Conservation (phyloP, 2,888 invertebrate species). For the Dicycla oo region DNA sequence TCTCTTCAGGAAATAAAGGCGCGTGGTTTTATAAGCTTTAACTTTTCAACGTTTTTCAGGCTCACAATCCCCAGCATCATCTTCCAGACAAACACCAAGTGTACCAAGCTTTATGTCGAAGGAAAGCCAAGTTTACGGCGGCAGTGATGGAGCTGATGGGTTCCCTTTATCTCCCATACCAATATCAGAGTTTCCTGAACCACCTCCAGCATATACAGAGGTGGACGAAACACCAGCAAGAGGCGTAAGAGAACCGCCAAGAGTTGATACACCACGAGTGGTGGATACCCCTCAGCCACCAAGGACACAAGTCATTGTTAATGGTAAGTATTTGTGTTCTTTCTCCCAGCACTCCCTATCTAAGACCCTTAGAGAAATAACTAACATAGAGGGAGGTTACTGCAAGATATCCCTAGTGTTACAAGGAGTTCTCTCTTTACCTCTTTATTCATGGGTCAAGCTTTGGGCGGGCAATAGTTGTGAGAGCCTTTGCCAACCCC, state of each 20-base stretch:
- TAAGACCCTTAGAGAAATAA: slow-evolving; percentile 25
- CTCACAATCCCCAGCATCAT: slow-evolving; percentile 17
- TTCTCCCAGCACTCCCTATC: not conserved
- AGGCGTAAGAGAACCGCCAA: slow-evolving; percentile 4
- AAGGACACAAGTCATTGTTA: slow-evolving; percentile 76
- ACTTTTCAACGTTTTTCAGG: slow-evolving; percentile 38
- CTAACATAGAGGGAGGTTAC: slow-evolving; percentile 4
- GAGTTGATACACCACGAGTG: slow-evolving; percentile 9
- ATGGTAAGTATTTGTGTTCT: slow-evolving; percentile 17
- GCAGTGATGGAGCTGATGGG: slow-evolving; percentile 62
- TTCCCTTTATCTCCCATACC: slow-evolving; percentile 74
- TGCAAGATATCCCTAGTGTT: not conserved
- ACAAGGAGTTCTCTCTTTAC: not conserved
- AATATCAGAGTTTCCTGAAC: slow-evolving; percentile 76
- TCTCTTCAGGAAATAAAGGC: too few relatives aligned
- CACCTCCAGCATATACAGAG: slow-evolving; percentile 82
- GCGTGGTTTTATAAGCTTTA: not conserved
- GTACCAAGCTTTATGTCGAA: slow-evolving; percentile 68
- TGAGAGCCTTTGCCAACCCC: too few relatives aligned
- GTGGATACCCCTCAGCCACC: slow-evolving; percentile 59
- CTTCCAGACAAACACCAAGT: not conserved
- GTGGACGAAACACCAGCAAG: slow-evolving; percentile 15
- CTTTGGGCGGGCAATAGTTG: too few relatives aligned
- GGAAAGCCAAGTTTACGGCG: slow-evolving; percentile 74
- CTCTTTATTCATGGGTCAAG: too few relatives aligned